A percentile compares a stretch with the other conserved stretches of the same genome.
These are phyloP conservation scores for Trichogramma evanescens DNA, from an alignment of 2,888 invertebrate genomes.

Conservation along the genomic window DNA sequence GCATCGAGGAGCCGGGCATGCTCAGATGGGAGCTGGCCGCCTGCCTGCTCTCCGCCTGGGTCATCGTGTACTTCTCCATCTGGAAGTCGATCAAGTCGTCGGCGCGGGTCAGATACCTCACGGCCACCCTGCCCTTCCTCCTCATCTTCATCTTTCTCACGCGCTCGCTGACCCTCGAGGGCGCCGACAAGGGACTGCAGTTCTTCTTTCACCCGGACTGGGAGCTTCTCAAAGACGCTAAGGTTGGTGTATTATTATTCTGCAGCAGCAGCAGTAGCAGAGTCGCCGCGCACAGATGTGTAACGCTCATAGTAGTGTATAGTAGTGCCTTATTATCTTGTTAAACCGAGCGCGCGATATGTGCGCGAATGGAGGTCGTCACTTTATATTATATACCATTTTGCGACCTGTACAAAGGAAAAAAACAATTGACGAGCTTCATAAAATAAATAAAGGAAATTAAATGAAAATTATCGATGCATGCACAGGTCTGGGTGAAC, in stretches of 20 bases:
- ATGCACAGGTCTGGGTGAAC: conserved; percentile 76
- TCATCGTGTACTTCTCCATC: conserved; percentile 89
- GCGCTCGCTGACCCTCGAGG: conserved; percentile 82
- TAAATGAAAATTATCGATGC: not conserved
- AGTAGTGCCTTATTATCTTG: conserved; percentile 15
- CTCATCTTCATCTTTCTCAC: conserved; percentile 80
- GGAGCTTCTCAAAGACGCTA: conserved; percentile 72
- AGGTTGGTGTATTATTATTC: conserved; percentile 49
- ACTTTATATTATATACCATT: conserved; percentile 1
- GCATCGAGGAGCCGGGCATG: conserved; percentile 74
- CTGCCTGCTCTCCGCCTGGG: conserved; percentile 86
- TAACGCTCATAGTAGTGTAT: not conserved
- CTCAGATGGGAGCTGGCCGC: conserved; percentile 85
- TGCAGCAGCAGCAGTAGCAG: not conserved
- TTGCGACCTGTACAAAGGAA: not conserved
- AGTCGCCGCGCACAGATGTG: too few relatives aligned
- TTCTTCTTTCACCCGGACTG: conserved; percentile 86
- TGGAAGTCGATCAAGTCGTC: conserved; percentile 97
- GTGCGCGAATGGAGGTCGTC: conserved; percentile 16
- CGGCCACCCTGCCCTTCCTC: conserved; percentile 85
- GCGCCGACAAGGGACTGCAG: conserved; percentile 75
- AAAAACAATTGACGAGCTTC: not conserved
- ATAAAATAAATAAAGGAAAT: not conserved
- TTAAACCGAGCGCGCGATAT: conserved; percentile 20
- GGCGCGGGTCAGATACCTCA: conserved; percentile 81